These are phyloP conservation scores for Dasyornis broadbenti DNA, from an alignment of 2,113 vertebrate species.

Conservation along the genomic window DNA sequence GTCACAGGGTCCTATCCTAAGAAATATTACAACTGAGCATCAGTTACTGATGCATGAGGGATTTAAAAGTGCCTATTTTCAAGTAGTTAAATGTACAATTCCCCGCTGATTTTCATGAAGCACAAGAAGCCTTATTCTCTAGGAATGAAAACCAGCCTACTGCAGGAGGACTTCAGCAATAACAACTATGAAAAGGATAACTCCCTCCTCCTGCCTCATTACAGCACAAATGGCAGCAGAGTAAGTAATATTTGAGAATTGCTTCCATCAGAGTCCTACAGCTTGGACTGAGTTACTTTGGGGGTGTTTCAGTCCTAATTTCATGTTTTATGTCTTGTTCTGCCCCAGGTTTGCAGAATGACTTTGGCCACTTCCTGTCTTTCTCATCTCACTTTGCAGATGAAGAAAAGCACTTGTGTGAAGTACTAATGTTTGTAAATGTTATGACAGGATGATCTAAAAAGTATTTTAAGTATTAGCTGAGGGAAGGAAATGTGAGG, in stretches of 20 bases:
- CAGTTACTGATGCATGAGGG: neutral
- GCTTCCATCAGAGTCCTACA: neutral
- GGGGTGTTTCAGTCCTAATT: neutral
- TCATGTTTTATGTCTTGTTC: neutral
- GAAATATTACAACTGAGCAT: neutral
- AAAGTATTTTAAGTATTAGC: neutral
- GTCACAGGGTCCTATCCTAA: neutral
- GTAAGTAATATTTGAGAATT: neutral
- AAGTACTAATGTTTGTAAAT: slow-evolving; percentile 12
- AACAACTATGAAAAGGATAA: neutral
- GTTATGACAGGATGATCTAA: slow-evolving; percentile 13
- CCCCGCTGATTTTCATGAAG: neutral
- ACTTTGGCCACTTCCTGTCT: neutral
- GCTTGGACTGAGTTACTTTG: accelerated
- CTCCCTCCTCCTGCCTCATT: neutral
- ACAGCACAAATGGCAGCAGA: neutral
- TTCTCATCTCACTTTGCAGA: neutral
- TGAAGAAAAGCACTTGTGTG: neutral
- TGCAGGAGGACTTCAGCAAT: neutral
- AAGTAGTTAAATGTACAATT: neutral
- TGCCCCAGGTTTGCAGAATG: neutral
- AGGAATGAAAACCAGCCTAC: neutral
- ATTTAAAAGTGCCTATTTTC: neutral
- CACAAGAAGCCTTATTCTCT: neutral
- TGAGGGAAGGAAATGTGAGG: neutral